Percentiles rank a stretch among this genome's conserved stretches.
These are phyloP conservation scores for Anthonomus grandis DNA, from an alignment of 1,140 invertebrate species.

Conservation along the genomic window DNA sequence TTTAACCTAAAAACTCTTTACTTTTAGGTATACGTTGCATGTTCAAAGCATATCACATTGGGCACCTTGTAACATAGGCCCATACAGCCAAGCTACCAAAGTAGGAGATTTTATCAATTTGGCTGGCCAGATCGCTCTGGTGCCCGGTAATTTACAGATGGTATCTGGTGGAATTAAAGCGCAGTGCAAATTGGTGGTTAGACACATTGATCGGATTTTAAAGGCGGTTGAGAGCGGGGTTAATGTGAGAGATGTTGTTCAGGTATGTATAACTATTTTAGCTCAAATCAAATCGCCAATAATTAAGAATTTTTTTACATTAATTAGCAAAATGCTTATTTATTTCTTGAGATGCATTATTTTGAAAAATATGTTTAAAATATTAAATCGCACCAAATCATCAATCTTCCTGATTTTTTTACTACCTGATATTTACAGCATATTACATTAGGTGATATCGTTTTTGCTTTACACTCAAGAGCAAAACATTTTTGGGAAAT, in stretches of 20 bases:
- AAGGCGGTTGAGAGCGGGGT: conserved; percentile 72
- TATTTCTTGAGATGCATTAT: no score
- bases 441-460: no score
- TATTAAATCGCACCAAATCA: no score
- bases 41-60: conserved; percentile 93
- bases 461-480: no score
- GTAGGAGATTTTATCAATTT: conserved; percentile 78
- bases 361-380: no score
- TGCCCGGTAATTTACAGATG: conserved; percentile 78
- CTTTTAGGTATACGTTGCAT: conserved; percentile 73
- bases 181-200: conserved; percentile 76
- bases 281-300: no score
- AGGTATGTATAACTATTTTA: conserved; percentile 47
- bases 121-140: conserved; percentile 87
- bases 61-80: conserved; percentile 94
- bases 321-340: no score
- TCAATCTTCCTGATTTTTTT: no score
- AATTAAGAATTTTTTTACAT: no score
- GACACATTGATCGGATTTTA: conserved; percentile 77
- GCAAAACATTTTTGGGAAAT: no score
- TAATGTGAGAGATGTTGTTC: conserved; percentile 74
- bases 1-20: not conserved
- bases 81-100: conserved; percentile 88
- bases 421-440: no score
- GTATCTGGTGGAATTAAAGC: conserved; percentile 66